Evolutionary conservation across 2,888 invertebrate genomes (phyloP).

Genomic region (Cantharis lateralis): DNA sequence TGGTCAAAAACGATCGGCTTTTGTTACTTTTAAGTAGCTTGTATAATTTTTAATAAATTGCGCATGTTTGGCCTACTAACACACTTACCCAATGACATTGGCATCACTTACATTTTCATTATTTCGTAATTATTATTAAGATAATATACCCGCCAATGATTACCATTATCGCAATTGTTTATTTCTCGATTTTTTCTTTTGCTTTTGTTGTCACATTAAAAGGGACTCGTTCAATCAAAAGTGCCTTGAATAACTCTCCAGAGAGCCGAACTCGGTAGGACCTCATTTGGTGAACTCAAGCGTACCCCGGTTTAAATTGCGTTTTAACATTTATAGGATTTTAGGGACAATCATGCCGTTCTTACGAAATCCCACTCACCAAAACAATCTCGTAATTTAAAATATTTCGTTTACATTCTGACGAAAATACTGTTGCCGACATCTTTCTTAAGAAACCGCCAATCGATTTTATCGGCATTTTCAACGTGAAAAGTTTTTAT

Average conservation of each 20-base stretch:
- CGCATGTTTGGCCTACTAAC: slow-evolving; percentile 66
- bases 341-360: background rate
- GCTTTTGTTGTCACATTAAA: no score
- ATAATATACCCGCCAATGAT: slow-evolving; percentile 13
- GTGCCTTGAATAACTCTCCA: no score
- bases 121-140: slow-evolving; percentile 46
- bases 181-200: background rate
- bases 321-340: background rate
- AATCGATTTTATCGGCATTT: no score
- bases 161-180: slow-evolving; percentile 17
- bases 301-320: background rate
- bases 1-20: slow-evolving; percentile 14
- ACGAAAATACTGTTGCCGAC: no score
- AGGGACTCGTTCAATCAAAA: no score
- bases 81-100: slow-evolving; percentile 65
- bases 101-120: slow-evolving; percentile 55
- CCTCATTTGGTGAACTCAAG: background rate
- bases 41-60: slow-evolving; percentile 4
- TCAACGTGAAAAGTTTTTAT: no score
- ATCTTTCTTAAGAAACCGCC: no score
- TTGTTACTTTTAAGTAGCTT: slow-evolving; percentile 8
- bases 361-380: no score
- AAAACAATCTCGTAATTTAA: background rate
- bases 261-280: background rate
- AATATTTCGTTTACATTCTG: background rate